Base-by-base conservation (phyloP, 2,888 invertebrate species). In the Leptura quadrifasciata region DNA sequence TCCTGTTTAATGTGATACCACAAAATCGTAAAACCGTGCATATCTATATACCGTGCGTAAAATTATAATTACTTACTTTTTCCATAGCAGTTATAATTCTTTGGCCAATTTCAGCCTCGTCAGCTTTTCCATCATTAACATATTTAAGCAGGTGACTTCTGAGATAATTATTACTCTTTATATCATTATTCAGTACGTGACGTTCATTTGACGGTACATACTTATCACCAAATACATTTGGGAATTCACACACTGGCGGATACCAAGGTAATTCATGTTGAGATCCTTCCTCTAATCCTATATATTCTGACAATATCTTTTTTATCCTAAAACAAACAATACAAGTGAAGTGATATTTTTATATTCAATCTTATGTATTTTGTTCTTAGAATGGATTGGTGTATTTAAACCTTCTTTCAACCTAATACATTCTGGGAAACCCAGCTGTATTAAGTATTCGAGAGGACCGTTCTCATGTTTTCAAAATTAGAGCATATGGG, bases 181-280 rank as follows among this genome's bases (percentile, higher is more conserved):
- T 71, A 18, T 84, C 82, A 21, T 77, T 82, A 73, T 83, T 84
- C 80, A 86, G 70, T 75, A 84, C 76, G 78, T 85, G 76, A 77
- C 85, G 76, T 58, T 90, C 85, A 12, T 85, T 83, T 31, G 86
- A 78, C 17, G 90, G 88, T 69, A 90, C 85, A 80, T 89, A 89
- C 74, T 88, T 88, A 47, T 85, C 84, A 12, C 84, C 83, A 52
- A 81, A 86, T 54, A 81, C 85, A 63, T 90, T 72, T 86, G 91
- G 84, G 31, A 85, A 83, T 74, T 90, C 90, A 84, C 95, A 95
- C 9, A 91, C 88, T 0, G 95, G 95, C 18, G 95, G 95, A 85
- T 94, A 93, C 95, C 95, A 95, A 2, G 95, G 95, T 78, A 95
- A 88, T 58, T 93, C 92, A 82, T 95, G 94, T 84, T 94, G 93